These are phyloP conservation scores for Lepidochitona cinerea DNA, from an alignment of 2,888 invertebrate genomes.

Conservation along the genomic window DNA sequence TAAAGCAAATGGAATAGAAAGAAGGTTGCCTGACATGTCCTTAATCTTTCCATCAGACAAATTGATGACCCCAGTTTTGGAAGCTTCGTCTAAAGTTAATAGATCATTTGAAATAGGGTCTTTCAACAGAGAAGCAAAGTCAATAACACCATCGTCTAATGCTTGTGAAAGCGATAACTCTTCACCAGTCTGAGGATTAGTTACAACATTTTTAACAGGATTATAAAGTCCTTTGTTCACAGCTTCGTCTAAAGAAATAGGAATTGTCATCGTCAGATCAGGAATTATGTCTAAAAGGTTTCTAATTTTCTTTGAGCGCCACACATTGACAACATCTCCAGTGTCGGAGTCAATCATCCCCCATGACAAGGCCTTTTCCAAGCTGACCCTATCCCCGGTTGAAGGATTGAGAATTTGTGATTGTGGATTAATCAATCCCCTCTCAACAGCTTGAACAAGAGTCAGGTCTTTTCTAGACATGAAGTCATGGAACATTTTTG, in stretches of 20 bases:
- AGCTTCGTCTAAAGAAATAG: slow-evolving; percentile 74
- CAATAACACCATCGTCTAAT: slow-evolving; percentile 48
- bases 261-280: slow-evolving; percentile 51
- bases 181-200: slow-evolving; percentile 39
- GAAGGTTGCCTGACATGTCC: slow-evolving; percentile 52
- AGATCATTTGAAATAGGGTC: slow-evolving; percentile 61
- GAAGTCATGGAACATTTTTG: slow-evolving; percentile 87
- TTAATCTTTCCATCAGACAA: slow-evolving; percentile 61
- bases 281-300: not conserved
- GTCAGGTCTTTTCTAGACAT: slow-evolving; percentile 75
- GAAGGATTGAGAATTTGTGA: slow-evolving; percentile 39
- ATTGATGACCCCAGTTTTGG: slow-evolving; percentile 57
- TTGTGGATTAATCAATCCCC: slow-evolving; percentile 54
- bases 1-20: slow-evolving; percentile 60
- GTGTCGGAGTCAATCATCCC: slow-evolving; percentile 36
- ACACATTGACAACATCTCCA: slow-evolving; percentile 38
- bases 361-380: not conserved
- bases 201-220: slow-evolving; percentile 53
- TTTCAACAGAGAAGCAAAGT: slow-evolving; percentile 55
- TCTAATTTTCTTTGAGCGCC: not conserved
- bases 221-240: slow-evolving; percentile 58
- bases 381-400: slow-evolving; percentile 36
- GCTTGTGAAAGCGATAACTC: slow-evolving; percentile 54
- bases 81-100: slow-evolving; percentile 55
- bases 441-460: slow-evolving; percentile 55